Percentiles rank a stretch among this genome's conserved stretches.
Evolutionary conservation across 2,888 invertebrate genomes (phyloP).

Genomic region (Keiferia lycopersicella): DNA sequence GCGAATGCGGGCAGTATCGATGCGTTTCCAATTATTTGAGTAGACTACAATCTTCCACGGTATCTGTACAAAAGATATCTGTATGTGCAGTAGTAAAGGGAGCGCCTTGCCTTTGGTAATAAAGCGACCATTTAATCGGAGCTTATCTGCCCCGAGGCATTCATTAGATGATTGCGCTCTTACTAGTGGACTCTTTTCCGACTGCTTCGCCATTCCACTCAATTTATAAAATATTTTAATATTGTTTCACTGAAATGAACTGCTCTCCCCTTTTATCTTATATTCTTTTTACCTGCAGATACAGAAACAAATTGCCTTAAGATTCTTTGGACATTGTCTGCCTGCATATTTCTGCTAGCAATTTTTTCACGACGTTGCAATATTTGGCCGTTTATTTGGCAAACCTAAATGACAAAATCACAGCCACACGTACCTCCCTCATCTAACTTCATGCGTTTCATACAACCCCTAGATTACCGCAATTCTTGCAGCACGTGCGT

Average conservation of each 20-base stretch:
- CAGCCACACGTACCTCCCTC: too few relatives aligned
- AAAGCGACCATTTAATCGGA: slow-evolving; percentile 81
- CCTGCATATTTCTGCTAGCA: too few relatives aligned
- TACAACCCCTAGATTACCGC: too few relatives aligned
- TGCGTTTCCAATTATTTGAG: slow-evolving; percentile 40
- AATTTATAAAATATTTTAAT: slow-evolving; percentile 37
- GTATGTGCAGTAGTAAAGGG: slow-evolving; percentile 75
- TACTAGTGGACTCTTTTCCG: slow-evolving; percentile 71
- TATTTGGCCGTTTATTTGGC: too few relatives aligned
- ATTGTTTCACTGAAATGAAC: slow-evolving; percentile 43
- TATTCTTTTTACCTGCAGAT: too few relatives aligned
- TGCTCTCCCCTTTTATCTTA: not conserved
- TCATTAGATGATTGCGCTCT: slow-evolving; percentile 82
- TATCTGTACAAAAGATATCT: slow-evolving; percentile 67
- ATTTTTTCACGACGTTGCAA: too few relatives aligned
- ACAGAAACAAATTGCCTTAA: not conserved
- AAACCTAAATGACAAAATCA: too few relatives aligned
- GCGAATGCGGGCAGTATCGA: slow-evolving; percentile 27
- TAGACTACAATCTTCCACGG: slow-evolving; percentile 20
- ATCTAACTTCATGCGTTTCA: too few relatives aligned
- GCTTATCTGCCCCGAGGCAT: slow-evolving; percentile 80
- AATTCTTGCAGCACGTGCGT: too few relatives aligned
- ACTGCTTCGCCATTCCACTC: slow-evolving; percentile 48
- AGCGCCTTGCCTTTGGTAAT: slow-evolving; percentile 77
- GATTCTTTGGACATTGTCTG: not conserved